Conservation (phyloP, 2,888 invertebrate species). For the Agriopis aurantiaria region DNA sequence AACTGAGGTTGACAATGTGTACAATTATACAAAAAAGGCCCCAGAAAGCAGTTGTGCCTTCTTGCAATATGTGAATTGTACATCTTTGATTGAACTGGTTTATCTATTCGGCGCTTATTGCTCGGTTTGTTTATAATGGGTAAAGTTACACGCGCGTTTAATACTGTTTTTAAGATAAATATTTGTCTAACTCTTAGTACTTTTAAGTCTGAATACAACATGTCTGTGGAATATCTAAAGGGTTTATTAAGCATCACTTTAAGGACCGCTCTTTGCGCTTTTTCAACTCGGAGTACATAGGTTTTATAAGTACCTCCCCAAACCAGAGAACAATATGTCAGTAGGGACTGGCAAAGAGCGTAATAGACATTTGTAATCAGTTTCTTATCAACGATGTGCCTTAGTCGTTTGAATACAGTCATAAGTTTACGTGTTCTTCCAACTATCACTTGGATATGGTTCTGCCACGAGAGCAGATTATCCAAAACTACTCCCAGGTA, state of each 20-base stretch:
- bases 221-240: background rate
- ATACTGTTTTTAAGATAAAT: background rate
- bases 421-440: constrained; percentile 9
- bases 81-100: background rate
- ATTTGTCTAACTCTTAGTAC: background rate
- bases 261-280: background rate
- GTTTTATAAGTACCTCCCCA: constrained; percentile 1
- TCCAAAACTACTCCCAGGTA: background rate
- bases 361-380: background rate
- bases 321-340: background rate
- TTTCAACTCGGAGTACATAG: background rate
- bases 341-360: background rate
- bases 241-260: too few relatives aligned
- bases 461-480: background rate
- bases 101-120: background rate
- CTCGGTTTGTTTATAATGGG: background rate
- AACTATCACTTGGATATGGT: constrained; percentile 1
- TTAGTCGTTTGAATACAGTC: background rate
- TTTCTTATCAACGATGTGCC: background rate
- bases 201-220: background rate
- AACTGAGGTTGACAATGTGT: too few relatives aligned
- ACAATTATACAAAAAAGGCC: too few relatives aligned
- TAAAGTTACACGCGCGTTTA: background rate
- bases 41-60: too few relatives aligned
- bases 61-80: background rate